phyloP scores from a whole-genome alignment of 2,888 invertebrate species.

The Sepioteuthis lessoniana region DNA sequence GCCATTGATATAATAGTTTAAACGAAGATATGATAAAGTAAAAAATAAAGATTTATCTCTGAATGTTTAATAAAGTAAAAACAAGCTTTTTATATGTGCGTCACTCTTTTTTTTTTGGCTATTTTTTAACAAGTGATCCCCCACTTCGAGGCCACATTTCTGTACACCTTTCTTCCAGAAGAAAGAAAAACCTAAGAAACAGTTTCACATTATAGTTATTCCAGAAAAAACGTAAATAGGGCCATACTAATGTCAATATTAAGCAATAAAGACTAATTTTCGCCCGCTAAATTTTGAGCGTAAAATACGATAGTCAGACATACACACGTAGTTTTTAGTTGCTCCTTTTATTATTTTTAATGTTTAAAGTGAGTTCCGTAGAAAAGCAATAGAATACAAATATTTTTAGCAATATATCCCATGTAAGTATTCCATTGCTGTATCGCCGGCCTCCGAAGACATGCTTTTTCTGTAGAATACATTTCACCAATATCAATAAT shows the following conservation, averaged over 20 bases:
- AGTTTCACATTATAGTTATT: not conserved
- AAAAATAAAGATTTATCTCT: not conserved
- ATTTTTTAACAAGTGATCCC: constrained; percentile 16
- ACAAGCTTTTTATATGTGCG: not conserved
- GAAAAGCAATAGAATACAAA: constrained; percentile 37
- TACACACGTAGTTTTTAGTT: not conserved
- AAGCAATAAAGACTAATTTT: not conserved
- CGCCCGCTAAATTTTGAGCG: not conserved
- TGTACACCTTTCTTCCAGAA: not conserved
- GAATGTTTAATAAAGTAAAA: not conserved
- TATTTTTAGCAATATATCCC: not conserved
- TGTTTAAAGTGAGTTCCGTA: not conserved
- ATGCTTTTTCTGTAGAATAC: not conserved
- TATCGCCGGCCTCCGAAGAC: not conserved
- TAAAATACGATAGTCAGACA: not conserved
- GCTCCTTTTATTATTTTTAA: not conserved
- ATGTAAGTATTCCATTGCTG: not conserved
- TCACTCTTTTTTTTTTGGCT: not conserved
- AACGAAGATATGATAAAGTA: not conserved
- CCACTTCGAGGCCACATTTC: constrained; percentile 33
- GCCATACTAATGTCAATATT: not conserved
- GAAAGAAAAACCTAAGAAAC: not conserved
- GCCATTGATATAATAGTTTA: not conserved
- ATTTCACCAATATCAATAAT: constrained; percentile 24
- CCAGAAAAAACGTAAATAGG: not conserved